Evolutionary conservation across 2,888 invertebrate genomes (phyloP), one percentile per base, ranked within the genome.

Genomic region (Eupelmus urozonus): DNA sequence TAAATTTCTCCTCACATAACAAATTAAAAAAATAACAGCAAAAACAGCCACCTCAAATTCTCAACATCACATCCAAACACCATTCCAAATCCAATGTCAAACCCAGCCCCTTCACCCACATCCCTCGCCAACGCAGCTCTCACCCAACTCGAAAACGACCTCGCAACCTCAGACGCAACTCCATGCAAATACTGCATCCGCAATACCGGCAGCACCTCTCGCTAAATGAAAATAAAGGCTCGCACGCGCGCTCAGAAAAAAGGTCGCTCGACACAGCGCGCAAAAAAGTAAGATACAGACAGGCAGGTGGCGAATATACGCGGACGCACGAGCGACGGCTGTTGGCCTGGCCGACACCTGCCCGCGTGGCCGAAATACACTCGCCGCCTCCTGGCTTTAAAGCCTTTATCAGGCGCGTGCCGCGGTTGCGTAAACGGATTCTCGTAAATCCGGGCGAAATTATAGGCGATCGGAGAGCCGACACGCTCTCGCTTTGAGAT

Each of bases 301-400:
- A 51, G 81, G 83, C 85, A 86, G 85, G 84, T 85, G 85, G 83
- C 45, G 63, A 13, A 45, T 34, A 34, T 9, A 34, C n/a, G 34
- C 3, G 34, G 34, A 34, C 51, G 71, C 40, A 42, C 40, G 55
- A 25, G 18, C 42, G 65, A 70, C 73, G 74, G 73, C 78, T 70
- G 73, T 45, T 34, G 74, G 45, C 57, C 55, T n/a, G n/a, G n/a
- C 62, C 65, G 66, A 40, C 79, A 76, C 72, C 72, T 76, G 76
- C 76, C 59, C 29, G 45, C 29, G n/a, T 13, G 13, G 25, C 20
- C 63, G 57, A 55, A 65, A 55, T 45, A 18, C 42, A 16, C n/a
- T n/a, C n/a, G n/a, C n/a, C 45, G 23, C 53, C 59, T 53, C 59
- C n/a, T 0, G 34, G 34, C 9, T 55, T 27, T 42, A 71, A 62